Base-by-base conservation (phyloP, 2,888 invertebrate genomes). In the Clunio marinus region DNA sequence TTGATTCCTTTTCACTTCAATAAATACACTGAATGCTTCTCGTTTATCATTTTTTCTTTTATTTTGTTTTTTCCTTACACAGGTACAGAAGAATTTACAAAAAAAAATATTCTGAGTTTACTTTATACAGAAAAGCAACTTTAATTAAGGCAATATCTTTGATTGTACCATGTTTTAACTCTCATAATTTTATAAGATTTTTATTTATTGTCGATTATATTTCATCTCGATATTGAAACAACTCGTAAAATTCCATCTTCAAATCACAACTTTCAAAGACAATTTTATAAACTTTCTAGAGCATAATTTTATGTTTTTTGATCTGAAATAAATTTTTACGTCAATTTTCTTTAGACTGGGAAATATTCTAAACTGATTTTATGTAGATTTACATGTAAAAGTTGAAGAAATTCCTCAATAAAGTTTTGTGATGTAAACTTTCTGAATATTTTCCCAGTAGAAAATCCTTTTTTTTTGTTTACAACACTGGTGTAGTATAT, bases 11-110 rank as follows among this genome's bases (percentile, higher is more conserved):
- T 32, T 32, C 7, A 32, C 13, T 32, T 51, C 51, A 51, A 51
- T 27, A 27, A 57, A 27, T 57, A 57, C 27, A 51, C 51, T 51
- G 7, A 51, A 51, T 51, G 51, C 51, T 41, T 41, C 32, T 32
- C 2, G 41, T 15, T 41, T 15, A 41, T 51, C 17, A 17, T 17
- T 51, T 2, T 17, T 15, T 51, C 51, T 7, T 17, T 17, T 51
- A 4, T n/a, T 20, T 51, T 22, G 8, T 17, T 8, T 17, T 7
- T 17, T 20, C 8, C 10, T 51, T 51, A 20, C 22, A 51, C 57
- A 57, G 57, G 27, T 57, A 25, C 27, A 27, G 5, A 57, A 57
- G 15, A 51, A 57, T 51, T 20, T 51, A 51, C 57, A 57, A 20
- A 57, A 57, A 57, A 15, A 20, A 8, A 20, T 41, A 3, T 20